A percentile compares a stretch with the other conserved stretches of the same genome.
These are phyloP conservation scores for Nothobranchius kuhntae DNA, from an alignment of 2,113 vertebrate genomes.

Conservation along the genomic window DNA sequence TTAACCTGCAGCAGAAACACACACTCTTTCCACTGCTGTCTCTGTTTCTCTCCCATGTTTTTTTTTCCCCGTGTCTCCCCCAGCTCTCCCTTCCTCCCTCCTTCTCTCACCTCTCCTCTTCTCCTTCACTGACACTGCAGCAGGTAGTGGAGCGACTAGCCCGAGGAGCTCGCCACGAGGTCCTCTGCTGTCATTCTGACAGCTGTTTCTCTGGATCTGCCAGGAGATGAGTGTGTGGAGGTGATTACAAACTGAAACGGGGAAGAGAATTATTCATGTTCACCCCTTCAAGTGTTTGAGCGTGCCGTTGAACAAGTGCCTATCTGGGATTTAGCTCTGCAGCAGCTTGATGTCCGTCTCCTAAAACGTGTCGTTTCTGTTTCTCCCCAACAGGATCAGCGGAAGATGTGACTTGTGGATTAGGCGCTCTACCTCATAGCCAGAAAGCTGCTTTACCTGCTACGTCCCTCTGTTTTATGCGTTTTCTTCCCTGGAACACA, in stretches of 20 bases:
- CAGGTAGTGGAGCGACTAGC: slow-evolving; percentile 41
- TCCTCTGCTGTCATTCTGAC: slow-evolving; percentile 45
- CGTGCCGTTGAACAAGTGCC: neutral
- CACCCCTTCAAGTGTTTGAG: slow-evolving; percentile 5
- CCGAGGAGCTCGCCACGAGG: slow-evolving; percentile 37
- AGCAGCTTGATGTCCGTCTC: slow-evolving; percentile 18
- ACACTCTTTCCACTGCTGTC: slow-evolving; percentile 37
- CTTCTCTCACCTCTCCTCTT: neutral
- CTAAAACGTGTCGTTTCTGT: slow-evolving; percentile 44
- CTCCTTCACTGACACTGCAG: slow-evolving; percentile 33
- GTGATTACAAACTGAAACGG: slow-evolving; percentile 39
- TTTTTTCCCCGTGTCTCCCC: neutral
- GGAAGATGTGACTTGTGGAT: slow-evolving; percentile 72
- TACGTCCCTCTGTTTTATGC: neutral
- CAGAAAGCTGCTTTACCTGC: slow-evolving; percentile 3
- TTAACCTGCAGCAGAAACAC: slow-evolving; percentile 50
- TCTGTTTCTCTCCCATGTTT: neutral
- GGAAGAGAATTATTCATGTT: slow-evolving; percentile 17
- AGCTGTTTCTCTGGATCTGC: slow-evolving; percentile 54
- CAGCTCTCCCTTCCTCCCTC: neutral
- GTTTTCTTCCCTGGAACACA: slow-evolving; percentile 60
- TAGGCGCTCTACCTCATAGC: slow-evolving; percentile 12
- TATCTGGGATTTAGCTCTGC: neutral
- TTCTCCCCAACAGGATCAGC: slow-evolving; percentile 56
- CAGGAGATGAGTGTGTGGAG: slow-evolving; percentile 25